Percentiles rank a stretch among this genome's conserved stretches.
phyloP scores from a whole-genome alignment of 2,888 invertebrate genomes.

The Diadegma fenestrale region DNA sequence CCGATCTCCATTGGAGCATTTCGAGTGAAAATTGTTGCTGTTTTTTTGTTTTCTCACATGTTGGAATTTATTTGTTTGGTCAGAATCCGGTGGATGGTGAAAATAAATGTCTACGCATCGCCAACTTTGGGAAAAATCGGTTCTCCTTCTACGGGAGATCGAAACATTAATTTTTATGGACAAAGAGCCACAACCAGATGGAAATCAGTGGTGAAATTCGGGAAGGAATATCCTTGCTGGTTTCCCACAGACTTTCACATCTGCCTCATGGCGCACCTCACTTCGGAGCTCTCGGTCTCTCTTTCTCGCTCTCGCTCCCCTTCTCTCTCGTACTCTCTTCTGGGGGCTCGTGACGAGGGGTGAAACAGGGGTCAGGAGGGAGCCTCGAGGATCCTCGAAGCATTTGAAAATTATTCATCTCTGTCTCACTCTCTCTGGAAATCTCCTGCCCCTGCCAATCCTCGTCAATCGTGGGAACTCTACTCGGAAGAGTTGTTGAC shows the following conservation, averaged over 20 bases:
- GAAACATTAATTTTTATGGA: constrained; percentile 11
- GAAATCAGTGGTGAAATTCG: constrained; percentile 64
- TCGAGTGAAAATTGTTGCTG: background rate
- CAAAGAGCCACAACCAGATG: constrained; percentile 32
- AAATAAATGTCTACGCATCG: constrained; percentile 70
- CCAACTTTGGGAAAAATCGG: constrained; percentile 46
- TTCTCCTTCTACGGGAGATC: constrained; percentile 6
- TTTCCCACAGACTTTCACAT: constrained; percentile 84
- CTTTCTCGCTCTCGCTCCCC: constrained; percentile 60
- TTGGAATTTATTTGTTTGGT: background rate
- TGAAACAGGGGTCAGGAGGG: constrained; percentile 56
- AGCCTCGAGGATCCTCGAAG: constrained; percentile 56
- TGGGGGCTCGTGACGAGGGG: constrained; percentile 69
- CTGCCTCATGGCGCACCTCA: constrained; percentile 78
- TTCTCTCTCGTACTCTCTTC: constrained; percentile 63
- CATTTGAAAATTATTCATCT: constrained; percentile 57
- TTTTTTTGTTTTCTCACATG: background rate
- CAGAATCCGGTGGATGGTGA: constrained; percentile 57
- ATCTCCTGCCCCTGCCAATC: constrained; percentile 57
- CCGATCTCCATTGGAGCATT: background rate
- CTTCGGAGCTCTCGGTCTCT: constrained; percentile 55
- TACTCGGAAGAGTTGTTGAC: constrained; percentile 84
- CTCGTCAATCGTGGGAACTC: constrained; percentile 84
- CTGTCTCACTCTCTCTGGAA: constrained; percentile 49
- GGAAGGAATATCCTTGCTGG: constrained; percentile 72